Evolutionary conservation across 2,888 invertebrate species (phyloP).

Genomic region (Torymus texanus): DNA sequence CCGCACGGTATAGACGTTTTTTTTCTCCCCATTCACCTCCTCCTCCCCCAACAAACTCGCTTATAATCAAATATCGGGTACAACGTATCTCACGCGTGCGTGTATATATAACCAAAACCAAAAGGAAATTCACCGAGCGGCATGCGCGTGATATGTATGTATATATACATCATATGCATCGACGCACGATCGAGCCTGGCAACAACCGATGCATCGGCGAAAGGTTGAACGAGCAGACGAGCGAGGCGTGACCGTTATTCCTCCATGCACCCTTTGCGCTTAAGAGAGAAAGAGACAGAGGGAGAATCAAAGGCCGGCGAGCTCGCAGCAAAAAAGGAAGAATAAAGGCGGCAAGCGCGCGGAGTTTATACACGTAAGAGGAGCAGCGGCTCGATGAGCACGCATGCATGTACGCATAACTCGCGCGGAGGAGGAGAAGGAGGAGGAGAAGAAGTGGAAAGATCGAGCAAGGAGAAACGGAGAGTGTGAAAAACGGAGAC

Average conservation of each 20-base stretch:
- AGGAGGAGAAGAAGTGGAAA: background rate
- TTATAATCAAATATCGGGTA: conserved; percentile 19
- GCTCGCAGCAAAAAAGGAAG: background rate
- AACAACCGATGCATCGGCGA: conserved; percentile 2
- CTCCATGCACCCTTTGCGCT: conserved; percentile 14
- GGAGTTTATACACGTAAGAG: background rate
- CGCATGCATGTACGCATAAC: background rate
- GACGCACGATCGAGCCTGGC: background rate
- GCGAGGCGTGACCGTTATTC: conserved; percentile 43
- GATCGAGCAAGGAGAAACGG: background rate
- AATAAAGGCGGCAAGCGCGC: background rate
- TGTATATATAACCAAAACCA: background rate
- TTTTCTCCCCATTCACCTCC: background rate
- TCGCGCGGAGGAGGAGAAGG: background rate
- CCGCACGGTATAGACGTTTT: too few species aligned
- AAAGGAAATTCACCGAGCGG: background rate
- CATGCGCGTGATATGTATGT: background rate
- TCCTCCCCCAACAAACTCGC: background rate
- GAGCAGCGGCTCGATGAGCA: conserved; percentile 2
- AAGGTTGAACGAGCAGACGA: conserved; percentile 9
- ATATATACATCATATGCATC: background rate
- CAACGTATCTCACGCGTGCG: background rate
- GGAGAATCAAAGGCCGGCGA: background rate
- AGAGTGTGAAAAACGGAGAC: conserved; percentile 1
- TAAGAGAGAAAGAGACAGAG: too few species aligned